Conservation (phyloP, 2,113 vertebrate genomes). For the Psilopogon haemacephalus region DNA sequence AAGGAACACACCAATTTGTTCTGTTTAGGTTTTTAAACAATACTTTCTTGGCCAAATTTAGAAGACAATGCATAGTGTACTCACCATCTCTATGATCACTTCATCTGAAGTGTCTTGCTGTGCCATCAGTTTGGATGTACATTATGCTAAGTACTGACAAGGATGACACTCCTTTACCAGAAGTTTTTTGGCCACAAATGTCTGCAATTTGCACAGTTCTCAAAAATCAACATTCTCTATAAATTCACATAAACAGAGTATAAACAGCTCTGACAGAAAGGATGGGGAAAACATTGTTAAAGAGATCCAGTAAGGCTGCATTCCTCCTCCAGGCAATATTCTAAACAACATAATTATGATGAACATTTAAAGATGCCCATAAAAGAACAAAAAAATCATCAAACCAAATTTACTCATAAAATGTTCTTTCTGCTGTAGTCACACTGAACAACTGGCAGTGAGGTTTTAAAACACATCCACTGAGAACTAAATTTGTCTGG, state of each 20-base stretch:
- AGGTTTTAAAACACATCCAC: neutral
- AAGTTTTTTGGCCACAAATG: neutral
- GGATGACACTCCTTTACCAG: neutral
- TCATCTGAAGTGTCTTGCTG: neutral
- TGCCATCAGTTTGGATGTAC: neutral
- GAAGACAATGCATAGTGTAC: neutral
- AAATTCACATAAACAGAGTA: neutral
- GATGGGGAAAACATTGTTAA: neutral
- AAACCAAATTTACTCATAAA: neutral
- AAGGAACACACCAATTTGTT: neutral
- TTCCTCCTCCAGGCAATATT: neutral
- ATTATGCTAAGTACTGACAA: neutral
- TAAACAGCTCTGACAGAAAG: neutral
- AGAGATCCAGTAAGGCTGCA: neutral
- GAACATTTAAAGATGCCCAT: neutral
- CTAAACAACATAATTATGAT: neutral
- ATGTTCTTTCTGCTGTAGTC: neutral
- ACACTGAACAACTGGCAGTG: neutral
- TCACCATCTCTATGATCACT: neutral
- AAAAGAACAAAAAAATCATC: neutral
- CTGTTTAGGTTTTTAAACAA: neutral
- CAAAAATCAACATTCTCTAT: neutral
- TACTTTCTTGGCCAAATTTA: neutral
- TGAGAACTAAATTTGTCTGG: neutral
- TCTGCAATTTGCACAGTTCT: neutral